These are phyloP conservation scores for Peucedramus taeniatus DNA, from an alignment of 2,113 vertebrate species.

Conservation along the genomic window DNA sequence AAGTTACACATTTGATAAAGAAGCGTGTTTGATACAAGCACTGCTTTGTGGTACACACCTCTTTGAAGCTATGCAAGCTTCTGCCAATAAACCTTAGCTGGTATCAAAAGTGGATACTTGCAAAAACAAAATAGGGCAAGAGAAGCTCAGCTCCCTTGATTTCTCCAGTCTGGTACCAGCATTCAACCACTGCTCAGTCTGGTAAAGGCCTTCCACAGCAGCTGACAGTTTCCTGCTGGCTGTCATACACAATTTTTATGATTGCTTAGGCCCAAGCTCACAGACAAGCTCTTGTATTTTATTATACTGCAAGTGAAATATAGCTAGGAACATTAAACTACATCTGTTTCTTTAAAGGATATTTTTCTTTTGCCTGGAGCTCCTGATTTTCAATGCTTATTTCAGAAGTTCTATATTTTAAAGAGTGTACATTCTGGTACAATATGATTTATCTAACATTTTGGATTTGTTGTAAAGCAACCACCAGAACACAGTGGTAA, in stretches of 20 bases:
- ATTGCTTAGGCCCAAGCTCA: not conserved
- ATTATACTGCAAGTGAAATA: not conserved
- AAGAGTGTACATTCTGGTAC: not conserved
- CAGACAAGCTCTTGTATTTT: not conserved
- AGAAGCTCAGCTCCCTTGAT: not conserved
- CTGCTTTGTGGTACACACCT: rapidly evolving
- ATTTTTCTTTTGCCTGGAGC: not conserved
- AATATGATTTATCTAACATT: not conserved
- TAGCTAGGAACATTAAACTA: not conserved
- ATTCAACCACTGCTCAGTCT: not conserved
- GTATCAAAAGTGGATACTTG: not conserved
- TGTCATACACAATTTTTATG: not conserved
- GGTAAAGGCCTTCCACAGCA: not conserved
- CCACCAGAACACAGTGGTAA: not conserved
- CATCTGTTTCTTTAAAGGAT: not conserved
- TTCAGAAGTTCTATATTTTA: not conserved
- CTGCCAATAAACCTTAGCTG: not conserved
- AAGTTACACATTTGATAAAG: not conserved
- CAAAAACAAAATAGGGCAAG: not conserved
- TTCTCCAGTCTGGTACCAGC: not conserved
- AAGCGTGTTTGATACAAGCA: not conserved
- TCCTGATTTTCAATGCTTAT: not conserved
- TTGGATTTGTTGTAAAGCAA: not conserved
- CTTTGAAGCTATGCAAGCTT: not conserved
- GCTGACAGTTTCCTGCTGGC: not conserved